Evolutionary conservation across 2,888 invertebrate genomes (phyloP).

Genomic region (Gryllus longicercus): DNA sequence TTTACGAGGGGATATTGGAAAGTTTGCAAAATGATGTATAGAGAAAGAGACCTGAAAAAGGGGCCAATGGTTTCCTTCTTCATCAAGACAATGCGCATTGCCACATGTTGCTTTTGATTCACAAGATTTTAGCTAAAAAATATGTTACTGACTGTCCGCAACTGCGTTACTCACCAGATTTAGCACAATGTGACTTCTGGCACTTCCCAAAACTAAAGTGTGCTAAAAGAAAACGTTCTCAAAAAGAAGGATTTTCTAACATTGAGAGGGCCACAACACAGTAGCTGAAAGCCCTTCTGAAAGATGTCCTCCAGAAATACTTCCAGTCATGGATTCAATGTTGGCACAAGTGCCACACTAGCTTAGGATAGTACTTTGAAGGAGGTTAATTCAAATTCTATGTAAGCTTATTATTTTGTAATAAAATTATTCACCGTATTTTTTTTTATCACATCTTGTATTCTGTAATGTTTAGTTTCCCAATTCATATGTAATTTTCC

Average conservation of each 20-base stretch:
- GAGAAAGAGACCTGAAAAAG: slow-evolving; percentile 6
- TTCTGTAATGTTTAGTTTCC: no score
- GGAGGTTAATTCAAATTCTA: neutral
- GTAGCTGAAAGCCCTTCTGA: neutral
- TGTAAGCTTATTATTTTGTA: neutral
- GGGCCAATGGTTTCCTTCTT: neutral
- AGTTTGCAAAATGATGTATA: slow-evolving; percentile 19
- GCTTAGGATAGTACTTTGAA: neutral
- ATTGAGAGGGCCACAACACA: neutral
- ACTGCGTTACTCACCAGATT: neutral
- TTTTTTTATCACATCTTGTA: neutral
- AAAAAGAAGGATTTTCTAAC: neutral
- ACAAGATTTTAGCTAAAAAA: neutral
- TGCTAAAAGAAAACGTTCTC: neutral
- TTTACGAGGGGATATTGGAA: neutral
- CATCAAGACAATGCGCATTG: neutral
- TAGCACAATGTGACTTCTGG: neutral
- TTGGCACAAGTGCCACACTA: neutral
- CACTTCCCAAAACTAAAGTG: neutral
- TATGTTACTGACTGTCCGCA: neutral
- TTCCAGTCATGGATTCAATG: neutral
- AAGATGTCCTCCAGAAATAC: neutral
- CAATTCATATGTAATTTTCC: no score
- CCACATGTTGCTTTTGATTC: neutral
- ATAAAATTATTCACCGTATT: neutral